Evolutionary conservation across 2,113 vertebrate genomes (phyloP).

Genomic region (Corythoichthys haematopterus): DNA sequence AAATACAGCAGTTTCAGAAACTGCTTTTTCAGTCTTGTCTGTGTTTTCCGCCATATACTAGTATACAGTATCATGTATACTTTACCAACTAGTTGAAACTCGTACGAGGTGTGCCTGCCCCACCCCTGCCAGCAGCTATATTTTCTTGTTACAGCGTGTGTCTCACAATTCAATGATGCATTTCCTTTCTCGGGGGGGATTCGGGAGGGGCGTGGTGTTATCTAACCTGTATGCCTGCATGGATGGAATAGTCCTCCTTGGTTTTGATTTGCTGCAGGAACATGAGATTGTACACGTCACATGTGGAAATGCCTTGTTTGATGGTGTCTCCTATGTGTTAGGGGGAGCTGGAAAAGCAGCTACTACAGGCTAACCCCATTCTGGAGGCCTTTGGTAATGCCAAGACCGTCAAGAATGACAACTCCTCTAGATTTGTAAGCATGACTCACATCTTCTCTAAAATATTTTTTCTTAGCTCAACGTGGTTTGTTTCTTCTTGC

Average conservation of each 20-base stretch:
- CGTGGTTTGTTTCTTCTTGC: not conserved
- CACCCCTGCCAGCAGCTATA: constrained; percentile 11
- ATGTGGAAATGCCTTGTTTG: constrained; percentile 21
- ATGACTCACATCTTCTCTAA: not conserved
- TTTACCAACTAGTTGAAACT: not conserved
- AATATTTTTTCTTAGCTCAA: not conserved
- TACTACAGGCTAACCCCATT: constrained; percentile 97
- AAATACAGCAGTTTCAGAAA: too few relatives aligned
- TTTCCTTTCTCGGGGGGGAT: constrained; percentile 19
- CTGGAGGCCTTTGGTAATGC: constrained; percentile 97
- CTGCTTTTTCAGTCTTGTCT: too few relatives aligned
- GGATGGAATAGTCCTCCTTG: constrained; percentile 25
- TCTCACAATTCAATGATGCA: constrained; percentile 8
- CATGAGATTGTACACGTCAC: constrained; percentile 18
- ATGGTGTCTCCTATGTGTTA: constrained; percentile 48
- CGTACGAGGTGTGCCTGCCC: not conserved
- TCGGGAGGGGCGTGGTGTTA: not conserved
- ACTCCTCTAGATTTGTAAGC: constrained; percentile 92
- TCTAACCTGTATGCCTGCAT: constrained; percentile 37
- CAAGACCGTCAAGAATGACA: constrained; percentile 98
- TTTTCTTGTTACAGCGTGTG: not conserved
- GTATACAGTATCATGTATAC: not conserved
- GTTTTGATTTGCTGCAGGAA: constrained; percentile 38
- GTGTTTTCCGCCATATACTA: not conserved
- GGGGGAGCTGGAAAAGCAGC: constrained; percentile 98